Evolutionary conservation across 2,797 vertebrate genomes (phyloP), one percentile per base, ranked within the genome.

Genomic region (Nyctalus aviator): DNA sequence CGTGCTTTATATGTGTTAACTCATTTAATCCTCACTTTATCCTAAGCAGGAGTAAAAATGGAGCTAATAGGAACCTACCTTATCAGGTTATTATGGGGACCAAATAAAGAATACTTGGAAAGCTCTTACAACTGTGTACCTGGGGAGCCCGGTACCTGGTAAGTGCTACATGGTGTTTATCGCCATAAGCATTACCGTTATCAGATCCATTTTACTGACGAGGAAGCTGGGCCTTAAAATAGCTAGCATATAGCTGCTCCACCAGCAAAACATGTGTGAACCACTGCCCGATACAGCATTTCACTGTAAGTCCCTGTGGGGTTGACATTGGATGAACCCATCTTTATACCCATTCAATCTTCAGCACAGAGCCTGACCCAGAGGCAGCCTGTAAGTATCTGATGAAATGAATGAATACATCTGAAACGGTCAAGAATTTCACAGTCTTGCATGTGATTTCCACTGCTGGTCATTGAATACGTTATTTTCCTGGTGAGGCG

Each of bases 161-260:
- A 44, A 82, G 25, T n/a, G 55, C 10, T 35, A n/a, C 6, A 3
- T 25, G 17, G 78, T 84, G 77, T 44, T n/a, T 69, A 17, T 41
- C 35, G 85, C 48, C 68, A 12, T 79, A 7, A 2, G 37, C 59
- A 27, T 73, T 50, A 68, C 23, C 75, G 35, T 66, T 32, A 44
- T n/a, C 13, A 41, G 35, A 37, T 37, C 35, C 88, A 59, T 83
- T 93, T 88, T 55, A 59, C n/a, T 78, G 50, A 20, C 35, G 14
- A 68, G 32, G 35, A 95, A 84, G 27, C 57, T 72, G 37, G 84
- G 32, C 41, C 55, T 92, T 75, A 69, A 76, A 69, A 27, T 55
- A 30, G 11, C 78, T 50, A 84, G 82, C 46, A 6, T 32, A 0
- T 20, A 77, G 18, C 23, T 48, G 48, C 14, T 37, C 10, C 9